Evolutionary conservation across 1,140 invertebrate genomes (phyloP).

Genomic region (Procambarus virginalis): DNA sequence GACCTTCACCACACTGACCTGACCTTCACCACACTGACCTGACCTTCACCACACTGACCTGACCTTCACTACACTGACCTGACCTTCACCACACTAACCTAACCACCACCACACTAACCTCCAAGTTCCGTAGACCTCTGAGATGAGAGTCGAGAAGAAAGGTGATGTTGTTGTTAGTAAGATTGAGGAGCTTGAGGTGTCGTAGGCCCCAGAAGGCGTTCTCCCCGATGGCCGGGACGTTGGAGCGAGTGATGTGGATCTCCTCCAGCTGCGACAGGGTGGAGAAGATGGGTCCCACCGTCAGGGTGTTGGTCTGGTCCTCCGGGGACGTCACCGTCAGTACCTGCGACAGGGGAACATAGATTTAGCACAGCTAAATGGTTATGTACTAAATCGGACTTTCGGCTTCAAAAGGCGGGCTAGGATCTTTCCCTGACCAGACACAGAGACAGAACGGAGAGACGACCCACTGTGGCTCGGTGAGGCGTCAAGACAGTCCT

Average conservation of each 20-base stretch:
- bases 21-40: too few species aligned
- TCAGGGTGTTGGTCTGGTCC: slow-evolving; percentile 50
- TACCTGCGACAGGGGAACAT: slow-evolving; percentile 1
- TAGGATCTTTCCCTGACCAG: too few species aligned
- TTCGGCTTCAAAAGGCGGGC: too few species aligned
- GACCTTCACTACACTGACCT: too few species aligned
- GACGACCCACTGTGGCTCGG: too few species aligned
- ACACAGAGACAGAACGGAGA: too few species aligned
- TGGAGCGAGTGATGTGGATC: slow-evolving; percentile 84
- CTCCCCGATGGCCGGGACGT: slow-evolving; percentile 85
- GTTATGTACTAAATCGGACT: background rate
- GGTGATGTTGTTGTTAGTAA: slow-evolving; percentile 86
- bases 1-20: too few species aligned
- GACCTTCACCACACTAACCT: too few species aligned
- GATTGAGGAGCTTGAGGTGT: slow-evolving; percentile 81
- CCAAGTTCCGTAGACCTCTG: slow-evolving; percentile 74
- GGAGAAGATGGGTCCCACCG: slow-evolving; percentile 56
- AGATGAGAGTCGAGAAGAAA: slow-evolving; percentile 77
- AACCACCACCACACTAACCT: slow-evolving; percentile 52
- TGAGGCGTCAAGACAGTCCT: too few species aligned
- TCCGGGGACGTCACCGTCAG: slow-evolving; percentile 46
- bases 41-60: too few species aligned
- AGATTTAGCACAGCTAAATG: too few species aligned
- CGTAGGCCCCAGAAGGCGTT: slow-evolving; percentile 85
- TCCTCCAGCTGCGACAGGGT: slow-evolving; percentile 77